These are phyloP conservation scores for Steinernema feltiae DNA, from an alignment of 1,140 invertebrate species.

Conservation along the genomic window DNA sequence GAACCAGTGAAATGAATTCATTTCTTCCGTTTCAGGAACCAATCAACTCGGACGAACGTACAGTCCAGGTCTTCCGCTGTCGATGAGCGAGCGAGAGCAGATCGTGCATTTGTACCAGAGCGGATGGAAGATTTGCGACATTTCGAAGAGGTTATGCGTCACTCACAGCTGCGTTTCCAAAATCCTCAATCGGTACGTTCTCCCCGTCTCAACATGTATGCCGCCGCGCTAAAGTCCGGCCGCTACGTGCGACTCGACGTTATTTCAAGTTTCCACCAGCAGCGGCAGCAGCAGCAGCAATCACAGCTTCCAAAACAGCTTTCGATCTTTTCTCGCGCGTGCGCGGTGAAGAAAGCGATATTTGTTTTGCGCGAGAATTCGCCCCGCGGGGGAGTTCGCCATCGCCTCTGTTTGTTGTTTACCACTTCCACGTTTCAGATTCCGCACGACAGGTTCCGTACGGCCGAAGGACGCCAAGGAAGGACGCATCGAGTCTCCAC, in stretches of 20 bases:
- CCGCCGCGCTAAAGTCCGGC: no score
- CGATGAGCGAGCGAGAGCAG: slow-evolving; percentile 50
- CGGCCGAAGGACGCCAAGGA: slow-evolving; percentile 56
- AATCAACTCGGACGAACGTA: slow-evolving; percentile 55
- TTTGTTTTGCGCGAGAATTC: neutral
- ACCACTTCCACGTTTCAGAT: slow-evolving; percentile 41
- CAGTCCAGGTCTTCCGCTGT: slow-evolving; percentile 49
- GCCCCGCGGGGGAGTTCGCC: neutral
- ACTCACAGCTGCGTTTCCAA: slow-evolving; percentile 56
- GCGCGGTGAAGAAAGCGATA: neutral
- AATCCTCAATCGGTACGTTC: slow-evolving; percentile 48
- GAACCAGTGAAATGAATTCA: neutral
- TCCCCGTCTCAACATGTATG: no score
- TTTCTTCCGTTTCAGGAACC: slow-evolving; percentile 39
- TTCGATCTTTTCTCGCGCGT: neutral
- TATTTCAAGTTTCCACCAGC: no score
- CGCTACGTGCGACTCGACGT: no score
- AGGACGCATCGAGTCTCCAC: slow-evolving; percentile 48
- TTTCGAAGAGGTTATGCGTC: slow-evolving; percentile 54
- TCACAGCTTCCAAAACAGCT: neutral
- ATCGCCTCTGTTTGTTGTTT: neutral
- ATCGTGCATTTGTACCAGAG: slow-evolving; percentile 49
- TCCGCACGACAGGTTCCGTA: slow-evolving; percentile 51
- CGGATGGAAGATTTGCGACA: slow-evolving; percentile 58
- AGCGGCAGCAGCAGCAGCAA: no score